Evolutionary conservation across 2,888 invertebrate species (phyloP).

Genomic region (Pammene fasciana): DNA sequence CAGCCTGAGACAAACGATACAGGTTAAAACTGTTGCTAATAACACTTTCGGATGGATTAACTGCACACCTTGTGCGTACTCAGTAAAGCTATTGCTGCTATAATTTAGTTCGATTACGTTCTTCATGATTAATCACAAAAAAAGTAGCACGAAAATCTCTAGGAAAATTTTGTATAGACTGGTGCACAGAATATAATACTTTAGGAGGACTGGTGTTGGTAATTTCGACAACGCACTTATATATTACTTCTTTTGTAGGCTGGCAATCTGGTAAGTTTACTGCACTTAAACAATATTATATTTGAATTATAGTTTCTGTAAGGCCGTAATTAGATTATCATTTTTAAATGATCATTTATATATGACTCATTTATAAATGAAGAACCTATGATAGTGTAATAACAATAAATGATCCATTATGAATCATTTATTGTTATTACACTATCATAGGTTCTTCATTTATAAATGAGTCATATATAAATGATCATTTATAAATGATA

Average conservation of each 20-base stretch:
- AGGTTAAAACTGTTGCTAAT: not conserved
- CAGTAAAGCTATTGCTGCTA: not conserved
- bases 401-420: no score
- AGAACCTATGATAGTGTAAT: no score
- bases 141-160: not conserved
- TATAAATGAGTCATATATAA: no score
- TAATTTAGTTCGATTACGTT: not conserved
- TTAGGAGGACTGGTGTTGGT: not conserved
- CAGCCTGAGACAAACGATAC: not conserved
- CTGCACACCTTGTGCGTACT: not conserved
- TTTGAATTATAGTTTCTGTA: not conserved
- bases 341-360: no score
- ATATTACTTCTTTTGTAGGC: slow-evolving; percentile 2
- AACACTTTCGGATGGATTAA: slow-evolving; percentile 5
- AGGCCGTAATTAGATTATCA: no score
- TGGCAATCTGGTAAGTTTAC: not conserved
- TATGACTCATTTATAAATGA: no score
- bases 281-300: not conserved
- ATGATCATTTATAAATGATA: no score
- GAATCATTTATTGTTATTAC: no score
- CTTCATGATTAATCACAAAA: not conserved
- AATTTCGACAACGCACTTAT: not conserved
- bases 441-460: no score
- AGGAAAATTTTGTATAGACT: not conserved
- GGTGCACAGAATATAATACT: no score